Conservation (phyloP, 2,797 vertebrate genomes). For the Danio albolineatus region DNA sequence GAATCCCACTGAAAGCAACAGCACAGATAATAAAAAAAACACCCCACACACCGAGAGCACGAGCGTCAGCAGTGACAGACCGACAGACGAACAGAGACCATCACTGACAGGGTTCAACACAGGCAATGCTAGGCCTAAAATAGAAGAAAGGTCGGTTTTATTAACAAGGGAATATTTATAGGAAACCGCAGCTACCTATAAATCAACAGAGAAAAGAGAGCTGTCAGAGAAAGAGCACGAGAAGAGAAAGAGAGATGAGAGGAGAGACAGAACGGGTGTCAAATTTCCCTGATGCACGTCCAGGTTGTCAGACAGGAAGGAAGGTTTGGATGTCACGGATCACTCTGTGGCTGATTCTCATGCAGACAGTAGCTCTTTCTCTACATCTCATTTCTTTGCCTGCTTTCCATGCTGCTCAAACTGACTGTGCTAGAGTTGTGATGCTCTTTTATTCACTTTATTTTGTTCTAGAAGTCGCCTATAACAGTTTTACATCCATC, state of each 20-base stretch:
- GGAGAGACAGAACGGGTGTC: conserved; percentile 9
- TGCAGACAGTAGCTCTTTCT: conserved; percentile 34
- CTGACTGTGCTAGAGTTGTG: neutral
- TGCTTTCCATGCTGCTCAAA: conserved; percentile 21
- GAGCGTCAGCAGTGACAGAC: neutral
- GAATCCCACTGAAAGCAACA: conserved; percentile 4
- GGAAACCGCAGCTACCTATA: neutral
- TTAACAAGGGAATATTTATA: conserved; percentile 27
- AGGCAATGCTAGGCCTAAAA: conserved; percentile 15
- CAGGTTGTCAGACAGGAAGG: conserved; percentile 33
- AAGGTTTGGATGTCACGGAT: conserved; percentile 45
- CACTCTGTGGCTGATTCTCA: conserved; percentile 44
- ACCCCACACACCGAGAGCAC: neutral
- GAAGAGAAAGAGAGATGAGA: conserved; percentile 11
- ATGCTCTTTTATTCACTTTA: neutral
- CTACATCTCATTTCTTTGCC: conserved; percentile 4
- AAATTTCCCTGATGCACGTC: conserved; percentile 47
- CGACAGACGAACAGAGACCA: neutral
- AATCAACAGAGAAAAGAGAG: conserved; percentile 33
- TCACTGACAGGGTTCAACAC: conserved; percentile 22
- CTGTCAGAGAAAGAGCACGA: conserved; percentile 27
- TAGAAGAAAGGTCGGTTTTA: conserved; percentile 33
- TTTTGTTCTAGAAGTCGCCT: too few species aligned
- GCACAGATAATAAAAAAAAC: neutral
- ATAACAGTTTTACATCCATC: too few species aligned